A percentile compares a stretch with the other conserved stretches of the same genome.
Evolutionary conservation across 2,113 vertebrate genomes (phyloP).

Genomic region (Rattus rattus): DNA sequence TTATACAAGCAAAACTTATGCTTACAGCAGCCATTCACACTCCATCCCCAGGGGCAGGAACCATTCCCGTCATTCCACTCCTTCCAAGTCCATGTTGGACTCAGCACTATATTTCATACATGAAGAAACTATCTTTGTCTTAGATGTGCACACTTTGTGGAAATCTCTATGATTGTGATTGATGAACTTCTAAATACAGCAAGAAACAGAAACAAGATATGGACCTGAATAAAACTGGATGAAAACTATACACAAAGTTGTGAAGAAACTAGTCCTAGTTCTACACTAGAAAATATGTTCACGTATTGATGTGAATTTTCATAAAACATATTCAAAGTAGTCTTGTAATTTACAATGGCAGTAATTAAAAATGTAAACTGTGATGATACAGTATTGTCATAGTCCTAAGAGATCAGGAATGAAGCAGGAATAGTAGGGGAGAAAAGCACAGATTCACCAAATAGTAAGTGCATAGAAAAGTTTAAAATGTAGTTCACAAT

Average conservation of each 20-base stretch:
- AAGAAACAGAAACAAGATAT: background rate
- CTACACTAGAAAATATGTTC: background rate
- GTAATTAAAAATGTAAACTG: background rate
- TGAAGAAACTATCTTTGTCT: background rate
- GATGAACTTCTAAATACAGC: background rate
- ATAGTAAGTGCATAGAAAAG: conserved; percentile 1
- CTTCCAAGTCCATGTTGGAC: no score
- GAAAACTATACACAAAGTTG: background rate
- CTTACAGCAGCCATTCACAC: no score
- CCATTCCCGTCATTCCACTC: no score
- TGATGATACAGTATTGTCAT: background rate
- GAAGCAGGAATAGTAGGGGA: background rate
- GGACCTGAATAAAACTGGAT: background rate
- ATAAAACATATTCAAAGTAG: background rate
- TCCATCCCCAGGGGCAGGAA: no score
- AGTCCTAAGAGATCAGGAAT: background rate
- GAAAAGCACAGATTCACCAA: background rate
- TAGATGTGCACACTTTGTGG: background rate
- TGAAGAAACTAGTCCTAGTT: background rate
- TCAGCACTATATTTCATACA: background rate
- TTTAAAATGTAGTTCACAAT: background rate
- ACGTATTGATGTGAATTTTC: background rate
- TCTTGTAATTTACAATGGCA: background rate
- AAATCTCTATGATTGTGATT: background rate
- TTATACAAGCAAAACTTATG: no score